Conservation (phyloP, 2,888 invertebrate genomes). For the Geophilus truncorum region DNA sequence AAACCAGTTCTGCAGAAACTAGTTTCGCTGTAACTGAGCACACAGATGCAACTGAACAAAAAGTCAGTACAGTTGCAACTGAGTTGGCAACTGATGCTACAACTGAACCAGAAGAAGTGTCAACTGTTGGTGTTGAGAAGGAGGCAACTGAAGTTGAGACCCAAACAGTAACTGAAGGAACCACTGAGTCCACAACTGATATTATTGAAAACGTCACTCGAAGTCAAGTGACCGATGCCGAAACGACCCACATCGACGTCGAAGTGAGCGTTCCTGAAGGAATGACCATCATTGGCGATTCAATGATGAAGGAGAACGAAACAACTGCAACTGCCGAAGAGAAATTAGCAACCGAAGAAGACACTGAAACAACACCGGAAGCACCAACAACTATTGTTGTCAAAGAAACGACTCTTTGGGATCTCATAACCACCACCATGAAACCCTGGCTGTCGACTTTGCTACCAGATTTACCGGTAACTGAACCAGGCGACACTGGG, state of each 20-base stretch:
- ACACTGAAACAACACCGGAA: not conserved
- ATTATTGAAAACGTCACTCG: slow-evolving; percentile 23
- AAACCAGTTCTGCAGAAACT: not conserved
- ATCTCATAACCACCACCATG: not conserved
- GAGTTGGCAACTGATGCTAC: not conserved
- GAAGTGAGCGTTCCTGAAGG: not conserved
- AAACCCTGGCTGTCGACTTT: not conserved
- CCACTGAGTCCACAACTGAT: not conserved
- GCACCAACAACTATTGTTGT: too few relatives aligned
- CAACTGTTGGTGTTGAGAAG: not conserved
- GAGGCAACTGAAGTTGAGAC: not conserved
- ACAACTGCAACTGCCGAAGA: not conserved
- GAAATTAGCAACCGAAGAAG: not conserved
- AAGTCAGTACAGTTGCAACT: not conserved
- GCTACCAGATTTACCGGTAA: not conserved
- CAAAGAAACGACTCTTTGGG: slow-evolving; percentile 25
- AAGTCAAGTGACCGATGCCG: not conserved
- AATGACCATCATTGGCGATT: not conserved
- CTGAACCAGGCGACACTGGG: not conserved
- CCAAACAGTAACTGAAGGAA: slow-evolving; percentile 37
- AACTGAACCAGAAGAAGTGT: not conserved
- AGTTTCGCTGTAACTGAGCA: not conserved
- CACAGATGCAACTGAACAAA: not conserved
- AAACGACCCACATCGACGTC: not conserved
- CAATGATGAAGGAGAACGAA: not conserved